Conservation (phyloP, 1,140 invertebrate species). For the Mya arenaria region DNA sequence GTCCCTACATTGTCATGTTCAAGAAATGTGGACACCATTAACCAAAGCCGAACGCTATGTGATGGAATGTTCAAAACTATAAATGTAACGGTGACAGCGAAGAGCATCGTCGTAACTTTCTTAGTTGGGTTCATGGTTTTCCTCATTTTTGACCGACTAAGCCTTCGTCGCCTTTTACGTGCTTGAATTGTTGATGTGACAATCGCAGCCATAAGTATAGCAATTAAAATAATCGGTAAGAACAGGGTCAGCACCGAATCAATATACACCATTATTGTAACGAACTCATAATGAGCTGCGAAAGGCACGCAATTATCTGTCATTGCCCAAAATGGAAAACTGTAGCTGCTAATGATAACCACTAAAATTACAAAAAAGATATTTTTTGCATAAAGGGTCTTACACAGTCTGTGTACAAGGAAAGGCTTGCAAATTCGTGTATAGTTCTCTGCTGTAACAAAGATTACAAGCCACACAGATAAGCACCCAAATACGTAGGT, state of each 20-base stretch:
- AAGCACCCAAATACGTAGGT: conserved; percentile 76
- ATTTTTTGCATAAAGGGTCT: conserved; percentile 63
- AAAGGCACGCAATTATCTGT: conserved; percentile 26
- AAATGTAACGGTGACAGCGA: conserved; percentile 90
- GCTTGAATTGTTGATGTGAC: conserved; percentile 3
- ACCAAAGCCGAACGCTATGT: conserved; percentile 77
- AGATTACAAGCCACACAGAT: conserved; percentile 79
- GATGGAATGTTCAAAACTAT: conserved; percentile 89
- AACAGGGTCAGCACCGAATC: conserved; percentile 84
- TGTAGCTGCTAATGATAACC: conserved; percentile 66
- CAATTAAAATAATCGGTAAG: conserved; percentile 82
- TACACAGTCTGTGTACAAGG: conserved; percentile 68
- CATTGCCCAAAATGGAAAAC: conserved; percentile 71
- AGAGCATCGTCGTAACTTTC: conserved; percentile 90
- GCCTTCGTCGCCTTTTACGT: conserved; percentile 32
- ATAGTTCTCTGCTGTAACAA: conserved; percentile 71
- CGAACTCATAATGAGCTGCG: conserved; percentile 63
- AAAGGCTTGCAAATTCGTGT: conserved; percentile 75
- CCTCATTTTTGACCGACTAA: conserved; percentile 28
- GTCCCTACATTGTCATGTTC: background rate
- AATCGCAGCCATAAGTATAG: conserved; percentile 32
- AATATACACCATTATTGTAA: conserved; percentile 83
- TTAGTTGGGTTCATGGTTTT: conserved; percentile 81
- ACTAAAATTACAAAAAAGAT: conserved; percentile 60
- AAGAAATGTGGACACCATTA: conserved; percentile 63